Evolutionary conservation across 2,888 invertebrate genomes (phyloP).

Genomic region (Tipula lateralis): DNA sequence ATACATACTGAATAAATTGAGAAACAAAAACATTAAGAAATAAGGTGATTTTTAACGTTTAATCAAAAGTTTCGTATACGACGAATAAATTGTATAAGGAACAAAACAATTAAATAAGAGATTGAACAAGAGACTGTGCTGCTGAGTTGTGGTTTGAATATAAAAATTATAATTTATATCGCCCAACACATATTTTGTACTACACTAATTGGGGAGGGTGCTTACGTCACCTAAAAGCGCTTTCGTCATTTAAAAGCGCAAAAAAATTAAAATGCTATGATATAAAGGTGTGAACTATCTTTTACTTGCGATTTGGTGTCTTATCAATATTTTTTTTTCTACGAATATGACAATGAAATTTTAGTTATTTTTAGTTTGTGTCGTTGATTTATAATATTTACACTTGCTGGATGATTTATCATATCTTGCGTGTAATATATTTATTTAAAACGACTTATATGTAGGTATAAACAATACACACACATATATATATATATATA

Average conservation of each 20-base stretch:
- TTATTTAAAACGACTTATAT: not conserved
- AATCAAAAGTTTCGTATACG: not conserved
- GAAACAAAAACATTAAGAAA: not conserved
- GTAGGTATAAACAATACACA: not conserved
- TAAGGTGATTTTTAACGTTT: slow-evolving; percentile 8
- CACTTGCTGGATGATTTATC: not conserved
- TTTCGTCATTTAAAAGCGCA: not conserved
- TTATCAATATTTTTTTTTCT: not conserved
- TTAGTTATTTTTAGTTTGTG: not conserved
- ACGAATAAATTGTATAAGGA: not conserved
- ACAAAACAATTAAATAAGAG: not conserved
- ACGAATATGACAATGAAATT: not conserved
- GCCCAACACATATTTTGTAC: not conserved
- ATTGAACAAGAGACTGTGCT: not conserved
- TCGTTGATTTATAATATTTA: not conserved
- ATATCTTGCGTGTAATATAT: not conserved
- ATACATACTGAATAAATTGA: not conserved
- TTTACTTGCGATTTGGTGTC: not conserved
- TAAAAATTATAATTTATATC: not conserved
- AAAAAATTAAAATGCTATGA: not conserved
- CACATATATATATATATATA: not conserved
- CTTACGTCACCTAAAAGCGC: too few relatives aligned
- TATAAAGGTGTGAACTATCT: not conserved
- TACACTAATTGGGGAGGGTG: not conserved
- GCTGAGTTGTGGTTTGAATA: not conserved